Conservation (phyloP, 2,888 invertebrate genomes). For the Eupithecia inturbata region DNA sequence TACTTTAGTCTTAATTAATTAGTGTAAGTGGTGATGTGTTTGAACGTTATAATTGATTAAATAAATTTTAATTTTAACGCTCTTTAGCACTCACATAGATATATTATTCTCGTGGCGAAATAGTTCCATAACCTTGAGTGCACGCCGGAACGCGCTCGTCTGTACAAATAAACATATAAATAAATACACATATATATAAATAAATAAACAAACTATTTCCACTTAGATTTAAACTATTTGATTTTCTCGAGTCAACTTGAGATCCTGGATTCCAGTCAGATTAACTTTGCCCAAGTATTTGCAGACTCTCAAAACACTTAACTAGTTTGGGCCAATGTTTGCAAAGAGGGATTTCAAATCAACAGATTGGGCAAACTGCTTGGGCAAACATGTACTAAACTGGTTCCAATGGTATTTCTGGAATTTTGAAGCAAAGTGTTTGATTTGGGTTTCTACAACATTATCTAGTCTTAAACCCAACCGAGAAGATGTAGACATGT, state of each 20-base stretch:
- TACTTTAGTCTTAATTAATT: too few species aligned
- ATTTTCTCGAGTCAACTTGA: constrained; percentile 17
- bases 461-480: background rate
- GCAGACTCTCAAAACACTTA: constrained; percentile 33
- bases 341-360: constrained; percentile 30
- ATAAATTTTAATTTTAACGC: too few species aligned
- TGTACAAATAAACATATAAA: too few species aligned
- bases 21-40: too few species aligned
- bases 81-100: too few species aligned
- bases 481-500: too few species aligned
- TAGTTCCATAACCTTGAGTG: too few species aligned
- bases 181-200: too few species aligned
- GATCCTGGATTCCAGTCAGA: constrained; percentile 27
- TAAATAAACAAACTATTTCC: background rate
- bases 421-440: background rate
- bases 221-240: constrained; percentile 24
- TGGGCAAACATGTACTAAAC: constrained; percentile 18
- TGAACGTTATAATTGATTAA: too few species aligned
- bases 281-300: constrained; percentile 40
- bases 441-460: background rate
- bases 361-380: constrained; percentile 30
- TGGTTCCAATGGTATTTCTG: background rate
- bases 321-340: constrained; percentile 32
- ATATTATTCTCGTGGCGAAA: too few species aligned
- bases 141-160: too few species aligned